Evolutionary conservation across 2,888 invertebrate genomes (phyloP).

Genomic region (Spodoptera littoralis): DNA sequence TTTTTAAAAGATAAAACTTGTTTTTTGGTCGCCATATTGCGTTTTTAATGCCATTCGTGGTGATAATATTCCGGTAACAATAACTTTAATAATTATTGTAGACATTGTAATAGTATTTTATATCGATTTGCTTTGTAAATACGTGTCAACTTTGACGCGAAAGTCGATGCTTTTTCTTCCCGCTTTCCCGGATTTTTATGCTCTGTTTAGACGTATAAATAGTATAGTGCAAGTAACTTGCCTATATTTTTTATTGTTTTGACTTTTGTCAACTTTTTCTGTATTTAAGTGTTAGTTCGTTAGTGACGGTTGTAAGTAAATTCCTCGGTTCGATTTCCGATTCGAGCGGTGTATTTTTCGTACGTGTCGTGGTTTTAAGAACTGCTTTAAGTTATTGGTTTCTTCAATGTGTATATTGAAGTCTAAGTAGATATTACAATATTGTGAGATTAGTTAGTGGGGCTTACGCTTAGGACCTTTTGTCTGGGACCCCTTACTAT

Average conservation of each 20-base stretch:
- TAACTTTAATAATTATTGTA: conserved; percentile 1
- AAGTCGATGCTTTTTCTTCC: conserved; percentile 6
- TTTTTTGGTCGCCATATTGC: conserved; percentile 47
- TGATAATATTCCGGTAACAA: not conserved
- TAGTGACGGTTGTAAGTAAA: no score
- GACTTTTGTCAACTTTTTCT: no score
- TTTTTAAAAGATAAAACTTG: conserved; percentile 57
- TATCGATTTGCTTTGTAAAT: not conserved
- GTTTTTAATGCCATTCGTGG: conserved; percentile 19
- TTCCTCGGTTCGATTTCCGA: no score
- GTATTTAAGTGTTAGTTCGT: no score
- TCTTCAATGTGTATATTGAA: no score
- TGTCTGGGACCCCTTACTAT: no score
- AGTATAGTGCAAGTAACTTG: not conserved
- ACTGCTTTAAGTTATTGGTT: no score
- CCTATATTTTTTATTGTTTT: not conserved
- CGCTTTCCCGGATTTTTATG: conserved; percentile 15
- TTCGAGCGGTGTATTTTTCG: no score
- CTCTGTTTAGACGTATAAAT: conserved; percentile 9
- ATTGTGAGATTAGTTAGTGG: no score
- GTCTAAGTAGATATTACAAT: no score
- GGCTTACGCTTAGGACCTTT: no score
- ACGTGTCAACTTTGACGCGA: conserved; percentile 4
- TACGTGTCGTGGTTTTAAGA: no score
- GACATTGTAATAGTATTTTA: conserved; percentile 4